phyloP scores from a whole-genome alignment of 2,888 invertebrate genomes.

The Amiota mariae region DNA sequence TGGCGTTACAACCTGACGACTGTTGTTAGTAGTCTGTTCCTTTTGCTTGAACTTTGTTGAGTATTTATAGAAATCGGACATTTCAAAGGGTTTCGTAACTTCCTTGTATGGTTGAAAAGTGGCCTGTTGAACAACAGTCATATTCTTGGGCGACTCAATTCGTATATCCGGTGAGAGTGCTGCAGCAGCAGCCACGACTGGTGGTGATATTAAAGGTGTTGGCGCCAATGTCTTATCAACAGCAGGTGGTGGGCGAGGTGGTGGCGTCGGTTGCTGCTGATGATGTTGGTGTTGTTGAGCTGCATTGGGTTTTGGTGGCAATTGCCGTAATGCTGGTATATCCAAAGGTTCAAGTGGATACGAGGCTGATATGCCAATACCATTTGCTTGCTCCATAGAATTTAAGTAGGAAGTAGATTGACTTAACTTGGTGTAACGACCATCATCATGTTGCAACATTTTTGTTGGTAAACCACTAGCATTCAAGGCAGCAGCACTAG shows the following conservation, averaged over 20 bases:
- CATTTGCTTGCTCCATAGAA: constrained; percentile 57
- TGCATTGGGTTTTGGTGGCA: constrained; percentile 58
- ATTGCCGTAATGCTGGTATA: constrained; percentile 46
- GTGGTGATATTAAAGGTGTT: constrained; percentile 36
- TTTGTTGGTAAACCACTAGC: constrained; percentile 42
- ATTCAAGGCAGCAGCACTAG: constrained; percentile 41
- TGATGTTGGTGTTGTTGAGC: constrained; percentile 33
- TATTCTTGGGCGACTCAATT: constrained; percentile 85
- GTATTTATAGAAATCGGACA: constrained; percentile 98
- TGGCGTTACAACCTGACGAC: constrained; percentile 1
- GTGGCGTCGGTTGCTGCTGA: constrained; percentile 56
- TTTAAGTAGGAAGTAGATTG: constrained; percentile 71
- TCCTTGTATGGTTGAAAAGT: constrained; percentile 94
- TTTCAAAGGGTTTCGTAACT: constrained; percentile 96
- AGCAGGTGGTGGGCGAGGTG: constrained; percentile 58
- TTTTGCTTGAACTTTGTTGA: constrained; percentile 92
- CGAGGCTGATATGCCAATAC: constrained; percentile 56
- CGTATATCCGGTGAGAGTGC: constrained; percentile 74
- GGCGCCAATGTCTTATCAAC: constrained; percentile 27
- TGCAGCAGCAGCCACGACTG: constrained; percentile 45
- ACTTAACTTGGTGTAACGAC: constrained; percentile 64
- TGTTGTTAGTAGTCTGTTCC: constrained; percentile 49
- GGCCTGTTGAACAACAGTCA: constrained; percentile 89
- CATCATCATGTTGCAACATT: constrained; percentile 57
- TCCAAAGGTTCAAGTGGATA: constrained; percentile 56